Base-by-base conservation (phyloP, 2,113 vertebrate genomes). In the Phyllostomus discolor region DNA sequence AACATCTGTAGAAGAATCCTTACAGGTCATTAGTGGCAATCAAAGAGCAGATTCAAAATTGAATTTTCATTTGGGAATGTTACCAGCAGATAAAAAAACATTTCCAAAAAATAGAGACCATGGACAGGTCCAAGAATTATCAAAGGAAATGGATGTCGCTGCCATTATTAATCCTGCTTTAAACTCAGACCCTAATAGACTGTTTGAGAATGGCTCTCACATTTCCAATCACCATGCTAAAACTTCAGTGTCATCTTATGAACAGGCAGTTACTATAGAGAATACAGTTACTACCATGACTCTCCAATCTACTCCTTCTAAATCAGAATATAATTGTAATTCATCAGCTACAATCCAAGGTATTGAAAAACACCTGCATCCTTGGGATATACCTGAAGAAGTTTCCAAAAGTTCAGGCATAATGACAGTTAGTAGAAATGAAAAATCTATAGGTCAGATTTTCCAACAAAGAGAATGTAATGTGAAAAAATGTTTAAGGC, bases 161-260 rank as follows among this genome's bases (percentile, higher is more conserved):
- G 43, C 78, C 7, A 16, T 91, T 87, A 28, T 91, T 75, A 90
- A 64, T 92, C 86, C 92, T 85, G 43, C 2, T 76, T 95, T 96
- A 90, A 95, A 97, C 92, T 86, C 80, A 96, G 98, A 98, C 90
- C 91, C 81, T 80, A 94, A 95, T 94, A 96, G 94, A 79, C 41
- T 93, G 94, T 52, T 92, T 96, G 96, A 96, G 95, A 97, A 92
- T 86, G 54, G 81, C 67, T 97, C 93, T 82, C 15, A 14, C 41
- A 2, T 94, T 62, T 88, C 96, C 26, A 86, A 33, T 96, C 92
- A 67, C 50, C 85, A 52, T 19, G 15, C 12, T 48, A 52, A 94
- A 94, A 73, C 11, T 17, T 69, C 88, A 28, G 17, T 35, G 20
- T 35, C 81, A 46, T 66, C 73, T 80, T 33, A 43, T 3, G 48